Base-by-base conservation (phyloP, 2,888 invertebrate genomes). In the Drosophila prolongata region DNA sequence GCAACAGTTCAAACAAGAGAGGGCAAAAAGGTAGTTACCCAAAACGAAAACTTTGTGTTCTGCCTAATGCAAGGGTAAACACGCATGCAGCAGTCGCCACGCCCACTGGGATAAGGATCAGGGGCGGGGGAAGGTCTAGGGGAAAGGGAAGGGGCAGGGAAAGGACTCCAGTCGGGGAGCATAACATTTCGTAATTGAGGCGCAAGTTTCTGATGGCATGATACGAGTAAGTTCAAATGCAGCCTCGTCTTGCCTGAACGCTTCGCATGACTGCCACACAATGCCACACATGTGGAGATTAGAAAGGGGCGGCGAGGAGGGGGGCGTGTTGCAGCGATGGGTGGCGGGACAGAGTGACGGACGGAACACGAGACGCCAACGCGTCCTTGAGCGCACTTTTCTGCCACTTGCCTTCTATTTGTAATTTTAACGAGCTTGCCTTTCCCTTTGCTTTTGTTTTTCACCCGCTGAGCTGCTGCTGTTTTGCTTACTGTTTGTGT, bases 341-440 rank as follows among this genome's bases (percentile, higher is more conserved):
- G 6, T 13, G 34, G 40, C 40, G 46, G 54, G 43, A 30, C 9
- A 1, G 30, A 30, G 19, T 44, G 55, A n/a, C n/a, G 14, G 40
- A 44, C 11, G 47, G 60, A 75, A 42, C 42, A 54, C 43, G 78
- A 85, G 76, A 76, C 74, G 86, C 64, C 78, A 75, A 74, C 76
- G 80, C 70, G 85, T 89, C 89, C 85, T 85, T 85, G 87, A 87
- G 87, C 89, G 84, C 69, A 84, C 89, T 87, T 89, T 87, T 78
- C 81, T 84, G 85, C 81, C 89, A 85, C 85, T 89, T 87, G 84
- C 79, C 84, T 83, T 84, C 84, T 84, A 88, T 85, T 89, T 85
- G 85, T 87, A 87, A 66, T 66, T 66, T 66, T 66, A 66, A 66
- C 66, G 66, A 66, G 66, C 66, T 66, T 75, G 67, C 60, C 40